These are phyloP conservation scores for Tapirus indicus DNA, from an alignment of 2,797 vertebrate species.

Conservation along the genomic window DNA sequence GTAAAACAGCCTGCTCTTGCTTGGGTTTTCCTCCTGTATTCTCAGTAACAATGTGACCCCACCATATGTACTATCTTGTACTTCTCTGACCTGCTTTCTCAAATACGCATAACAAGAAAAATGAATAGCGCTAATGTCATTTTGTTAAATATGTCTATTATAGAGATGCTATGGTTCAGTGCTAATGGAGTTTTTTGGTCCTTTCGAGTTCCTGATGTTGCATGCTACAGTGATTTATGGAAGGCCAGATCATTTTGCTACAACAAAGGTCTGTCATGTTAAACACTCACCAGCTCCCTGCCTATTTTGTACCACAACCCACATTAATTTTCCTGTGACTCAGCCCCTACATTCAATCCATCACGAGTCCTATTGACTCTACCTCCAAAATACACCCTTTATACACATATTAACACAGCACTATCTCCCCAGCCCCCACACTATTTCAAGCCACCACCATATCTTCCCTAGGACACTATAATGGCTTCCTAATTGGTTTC, in stretches of 20 bases:
- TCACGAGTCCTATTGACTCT: constrained; percentile 38
- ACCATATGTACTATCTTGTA: constrained; percentile 36
- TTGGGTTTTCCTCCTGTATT: background rate
- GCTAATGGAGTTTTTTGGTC: constrained; percentile 67
- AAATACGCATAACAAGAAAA: constrained; percentile 71
- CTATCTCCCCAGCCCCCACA: background rate
- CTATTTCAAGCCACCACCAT: background rate
- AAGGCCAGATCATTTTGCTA: constrained; percentile 39
- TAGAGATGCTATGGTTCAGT: constrained; percentile 62
- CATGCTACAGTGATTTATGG: constrained; percentile 72
- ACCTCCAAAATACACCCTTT: background rate
- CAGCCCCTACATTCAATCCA: constrained; percentile 47
- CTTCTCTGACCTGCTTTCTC: constrained; percentile 42
- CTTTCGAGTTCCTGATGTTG: constrained; percentile 59
- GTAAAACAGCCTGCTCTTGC: background rate
- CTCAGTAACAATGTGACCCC: background rate
- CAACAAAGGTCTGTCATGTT: constrained; percentile 67
- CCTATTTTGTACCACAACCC: constrained; percentile 19
- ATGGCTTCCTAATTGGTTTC: background rate
- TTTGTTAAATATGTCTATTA: constrained; percentile 77
- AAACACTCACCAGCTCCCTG: constrained; percentile 60
- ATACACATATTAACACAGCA: background rate
- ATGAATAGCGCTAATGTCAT: constrained; percentile 66
- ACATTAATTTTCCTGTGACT: constrained; percentile 73
- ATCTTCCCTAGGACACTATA: background rate